These are phyloP conservation scores for Sphecodes monilicornis DNA, from an alignment of 2,888 invertebrate species.

Conservation along the genomic window DNA sequence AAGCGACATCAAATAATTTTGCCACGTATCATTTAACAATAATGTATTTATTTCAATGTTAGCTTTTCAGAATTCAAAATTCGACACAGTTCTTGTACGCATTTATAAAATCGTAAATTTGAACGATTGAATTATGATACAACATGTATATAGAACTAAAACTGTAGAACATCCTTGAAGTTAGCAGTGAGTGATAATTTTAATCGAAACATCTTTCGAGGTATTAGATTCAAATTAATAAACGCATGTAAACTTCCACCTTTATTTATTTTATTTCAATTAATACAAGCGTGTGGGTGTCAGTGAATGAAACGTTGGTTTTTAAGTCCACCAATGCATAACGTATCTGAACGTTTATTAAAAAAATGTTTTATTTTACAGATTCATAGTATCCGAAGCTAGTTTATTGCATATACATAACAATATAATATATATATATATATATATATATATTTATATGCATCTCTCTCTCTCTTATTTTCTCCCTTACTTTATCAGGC, in stretches of 20 bases:
- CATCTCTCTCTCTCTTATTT: conserved; percentile 43
- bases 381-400: conserved; percentile 42
- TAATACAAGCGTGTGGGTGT: background rate
- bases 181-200: background rate
- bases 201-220: background rate
- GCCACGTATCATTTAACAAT: background rate
- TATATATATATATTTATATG: background rate
- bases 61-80: background rate
- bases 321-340: conserved; percentile 11
- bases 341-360: conserved; percentile 45
- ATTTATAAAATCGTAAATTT: background rate
- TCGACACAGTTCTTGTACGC: background rate
- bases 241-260: background rate
- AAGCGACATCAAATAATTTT: background rate
- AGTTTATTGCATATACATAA: conserved; percentile 55
- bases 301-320: background rate
- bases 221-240: conserved; percentile 21
- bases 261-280: background rate
- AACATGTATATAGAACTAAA: background rate
- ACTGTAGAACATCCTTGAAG: background rate
- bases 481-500: conserved; percentile 26
- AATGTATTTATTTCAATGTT: background rate
- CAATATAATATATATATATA: conserved; percentile 29
- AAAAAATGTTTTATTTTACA: conserved; percentile 64
- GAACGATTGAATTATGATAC: background rate